Percentiles rank a stretch among this genome's conserved stretches.
phyloP scores from a whole-genome alignment of 2,797 vertebrate genomes.

The Choloepus didactylus region DNA sequence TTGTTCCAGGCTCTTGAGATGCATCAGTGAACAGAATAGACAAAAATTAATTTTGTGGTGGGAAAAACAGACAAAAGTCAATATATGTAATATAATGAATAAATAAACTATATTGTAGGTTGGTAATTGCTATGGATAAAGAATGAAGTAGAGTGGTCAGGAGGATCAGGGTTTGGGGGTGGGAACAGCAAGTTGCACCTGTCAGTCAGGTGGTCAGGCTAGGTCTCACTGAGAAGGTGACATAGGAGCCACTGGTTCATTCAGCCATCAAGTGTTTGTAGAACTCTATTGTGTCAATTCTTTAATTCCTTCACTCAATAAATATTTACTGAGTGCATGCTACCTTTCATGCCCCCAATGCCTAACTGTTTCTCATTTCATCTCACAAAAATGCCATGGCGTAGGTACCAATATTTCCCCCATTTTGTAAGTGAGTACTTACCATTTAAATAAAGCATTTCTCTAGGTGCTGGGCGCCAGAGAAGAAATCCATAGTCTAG shows the following conservation, averaged over 20 bases:
- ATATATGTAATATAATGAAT: background rate
- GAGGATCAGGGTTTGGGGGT: fast-evolving
- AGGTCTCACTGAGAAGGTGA: background rate
- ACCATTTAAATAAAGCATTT: background rate
- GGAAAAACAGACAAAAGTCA: background rate
- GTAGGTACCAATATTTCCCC: background rate
- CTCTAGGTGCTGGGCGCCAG: too few species aligned
- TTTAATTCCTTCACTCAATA: background rate
- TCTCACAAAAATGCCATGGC: background rate
- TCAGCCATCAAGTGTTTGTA: background rate
- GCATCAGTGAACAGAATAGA: background rate
- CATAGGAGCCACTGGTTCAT: background rate
- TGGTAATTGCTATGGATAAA: background rate
- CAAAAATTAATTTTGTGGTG: background rate
- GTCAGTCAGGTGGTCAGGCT: background rate
- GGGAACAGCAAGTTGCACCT: background rate
- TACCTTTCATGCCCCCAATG: background rate
- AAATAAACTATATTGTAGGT: background rate
- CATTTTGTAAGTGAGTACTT: background rate
- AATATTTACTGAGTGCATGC: background rate
- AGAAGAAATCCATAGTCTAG: too few species aligned
- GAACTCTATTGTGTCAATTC: background rate
- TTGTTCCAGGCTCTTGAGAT: background rate
- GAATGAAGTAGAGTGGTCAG: background rate
- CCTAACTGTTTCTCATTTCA: background rate